Evolutionary conservation across 64 coral and sea anemone species (phyloP), one percentile per base, ranked within the genome.

Genomic region (Catalaphyllia jardinei): DNA sequence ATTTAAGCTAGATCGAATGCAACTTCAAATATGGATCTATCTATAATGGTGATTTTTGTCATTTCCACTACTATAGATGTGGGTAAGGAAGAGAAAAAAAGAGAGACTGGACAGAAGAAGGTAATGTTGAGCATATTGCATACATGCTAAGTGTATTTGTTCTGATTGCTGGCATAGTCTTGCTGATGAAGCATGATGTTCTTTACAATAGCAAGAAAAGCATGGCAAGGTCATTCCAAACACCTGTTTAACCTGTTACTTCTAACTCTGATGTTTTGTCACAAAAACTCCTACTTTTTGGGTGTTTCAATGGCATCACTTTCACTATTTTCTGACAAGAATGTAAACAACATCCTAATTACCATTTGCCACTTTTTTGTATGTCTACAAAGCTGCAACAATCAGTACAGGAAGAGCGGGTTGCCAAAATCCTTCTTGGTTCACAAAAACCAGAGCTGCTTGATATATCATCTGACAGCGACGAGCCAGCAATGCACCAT

Each of bases 261-360:
- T n/a, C n/a, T n/a, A n/a, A n/a, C 33, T 35, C 33, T 35, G 33
- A 35, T 35, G 33, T 35, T 35, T 35, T 35, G 1, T 35, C 33
- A 35, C 33, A 35, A 35, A 35, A 35, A 35, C 33, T 35, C 33
- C 33, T 35, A 35, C 33, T 35, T 35, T 35, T 35, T 35, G 3
- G 33, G 33, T 35, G 33, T 35, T 35, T 35, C 3, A 35, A 35
- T 35, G 33, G 33, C 33, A 35, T 3, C 33, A 35, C 33, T 35
- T 35, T 35, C 33, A 35, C 33, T 35, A 35, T 35, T 35, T 35
- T 35, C 33, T 35, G 33, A 35, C 33, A 35, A 35, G 33, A 1
- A 35, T 74, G 28, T 74, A 29, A 74, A 74, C 72, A 74, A 74
- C 25, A 74, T 74, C 28, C 72, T 74, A 74, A 74, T 76, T 46